Conservation (phyloP, 2,888 invertebrate genomes). For the Myopa tessellatipennis region DNA sequence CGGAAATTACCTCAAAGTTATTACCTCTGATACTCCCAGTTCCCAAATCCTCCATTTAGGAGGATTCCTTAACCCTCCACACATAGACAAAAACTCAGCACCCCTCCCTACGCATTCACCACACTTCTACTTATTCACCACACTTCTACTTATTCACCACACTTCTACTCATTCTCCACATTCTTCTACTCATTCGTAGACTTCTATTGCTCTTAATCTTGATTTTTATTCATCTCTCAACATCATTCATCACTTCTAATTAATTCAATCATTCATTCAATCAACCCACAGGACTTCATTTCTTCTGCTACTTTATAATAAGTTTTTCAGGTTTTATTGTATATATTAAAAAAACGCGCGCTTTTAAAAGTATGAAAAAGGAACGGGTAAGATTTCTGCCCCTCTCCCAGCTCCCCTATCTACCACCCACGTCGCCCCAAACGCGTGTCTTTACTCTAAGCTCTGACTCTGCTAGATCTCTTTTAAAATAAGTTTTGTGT, state of each 20-base stretch:
- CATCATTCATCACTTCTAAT: slow-evolving; percentile 9
- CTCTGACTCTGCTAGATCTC: not conserved
- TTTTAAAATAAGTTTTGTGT: slow-evolving; percentile 3
- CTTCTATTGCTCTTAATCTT: not conserved
- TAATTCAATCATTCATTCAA: slow-evolving; percentile 15
- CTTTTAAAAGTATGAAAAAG: slow-evolving; percentile 41
- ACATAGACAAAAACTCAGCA: no score
- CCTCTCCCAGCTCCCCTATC: not conserved
- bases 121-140: no score
- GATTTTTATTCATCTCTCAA: not conserved
- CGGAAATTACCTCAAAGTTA: not conserved
- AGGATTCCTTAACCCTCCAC: no score
- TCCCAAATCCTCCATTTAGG: not conserved
- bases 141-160: no score
- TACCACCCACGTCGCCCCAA: not conserved
- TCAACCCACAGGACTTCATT: not conserved
- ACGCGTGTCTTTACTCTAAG: not conserved
- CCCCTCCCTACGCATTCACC: no score
- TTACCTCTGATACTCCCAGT: not conserved
- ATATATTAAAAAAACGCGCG: slow-evolving; percentile 37
- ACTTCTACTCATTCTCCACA: no score
- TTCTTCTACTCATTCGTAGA: no score
- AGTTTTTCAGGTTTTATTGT: slow-evolving; percentile 50
- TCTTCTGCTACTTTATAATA: slow-evolving; percentile 23
- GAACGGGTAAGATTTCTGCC: slow-evolving; percentile 53